A percentile compares a stretch with the other conserved stretches of the same genome.
These are phyloP conservation scores for Nomada fucata DNA, from an alignment of 2,888 invertebrate species.

Conservation along the genomic window DNA sequence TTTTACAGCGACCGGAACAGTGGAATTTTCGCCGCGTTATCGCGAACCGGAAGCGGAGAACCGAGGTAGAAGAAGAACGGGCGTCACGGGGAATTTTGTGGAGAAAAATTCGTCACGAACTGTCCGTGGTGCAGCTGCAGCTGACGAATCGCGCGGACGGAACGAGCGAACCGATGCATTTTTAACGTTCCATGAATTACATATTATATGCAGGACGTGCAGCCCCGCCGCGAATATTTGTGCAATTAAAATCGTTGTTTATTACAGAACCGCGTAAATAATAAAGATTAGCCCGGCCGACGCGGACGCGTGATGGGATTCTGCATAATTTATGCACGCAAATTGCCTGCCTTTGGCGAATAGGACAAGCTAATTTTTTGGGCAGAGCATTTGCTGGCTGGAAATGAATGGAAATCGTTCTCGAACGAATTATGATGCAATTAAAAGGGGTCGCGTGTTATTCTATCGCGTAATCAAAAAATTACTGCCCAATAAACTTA, in stretches of 20 bases:
- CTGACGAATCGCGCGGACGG: conserved; percentile 23
- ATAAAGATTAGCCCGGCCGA: conserved; percentile 39
- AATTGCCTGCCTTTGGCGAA: conserved; percentile 4
- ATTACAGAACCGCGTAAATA: conserved; percentile 35
- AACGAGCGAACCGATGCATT: conserved; percentile 27
- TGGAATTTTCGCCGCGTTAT: neutral
- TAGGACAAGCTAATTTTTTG: neutral
- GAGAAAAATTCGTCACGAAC: neutral
- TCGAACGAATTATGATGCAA: neutral
- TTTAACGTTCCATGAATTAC: conserved; percentile 55
- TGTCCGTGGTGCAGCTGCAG: neutral
- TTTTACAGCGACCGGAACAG: neutral
- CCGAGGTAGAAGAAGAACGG: neutral
- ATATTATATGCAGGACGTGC: conserved; percentile 33
- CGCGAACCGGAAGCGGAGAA: neutral
- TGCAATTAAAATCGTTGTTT: conserved; percentile 51
- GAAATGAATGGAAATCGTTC: neutral
- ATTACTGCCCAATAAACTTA: neutral
- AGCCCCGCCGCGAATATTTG: conserved; percentile 41
- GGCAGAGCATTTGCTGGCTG: neutral
- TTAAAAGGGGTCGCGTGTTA: no score
- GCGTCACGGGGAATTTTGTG: neutral
- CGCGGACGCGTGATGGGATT: conserved; percentile 30
- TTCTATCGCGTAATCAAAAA: neutral
- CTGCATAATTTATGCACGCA: conserved; percentile 37